Percentiles rank a stretch among this genome's conserved stretches.
These are phyloP conservation scores for Bombus pascuorum DNA, from an alignment of 1,140 invertebrate species.

Conservation along the genomic window DNA sequence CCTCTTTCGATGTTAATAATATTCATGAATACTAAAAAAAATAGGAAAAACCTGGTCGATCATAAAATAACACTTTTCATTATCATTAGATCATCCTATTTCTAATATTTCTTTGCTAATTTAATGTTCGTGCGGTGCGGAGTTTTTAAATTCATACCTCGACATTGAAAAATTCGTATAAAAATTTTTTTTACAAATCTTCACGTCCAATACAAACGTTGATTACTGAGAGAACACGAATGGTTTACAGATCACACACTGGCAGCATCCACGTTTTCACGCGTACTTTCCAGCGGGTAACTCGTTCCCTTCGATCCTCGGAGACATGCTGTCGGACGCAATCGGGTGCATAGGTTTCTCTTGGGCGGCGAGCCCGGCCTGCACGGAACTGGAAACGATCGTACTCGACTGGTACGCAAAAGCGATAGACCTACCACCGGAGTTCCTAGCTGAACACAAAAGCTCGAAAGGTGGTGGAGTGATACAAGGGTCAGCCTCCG, in stretches of 20 bases:
- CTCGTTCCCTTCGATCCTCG: conserved; percentile 96
- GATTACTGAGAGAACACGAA: conserved; percentile 6
- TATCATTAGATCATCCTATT: conserved; percentile 2
- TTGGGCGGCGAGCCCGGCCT: conserved; percentile 95
- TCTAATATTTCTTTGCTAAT: not conserved
- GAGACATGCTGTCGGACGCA: conserved; percentile 95
- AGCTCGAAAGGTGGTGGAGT: conserved; percentile 89
- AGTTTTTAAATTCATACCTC: not conserved
- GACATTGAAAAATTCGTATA: not conserved
- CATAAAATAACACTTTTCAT: not conserved
- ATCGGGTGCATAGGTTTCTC: conserved; percentile 97
- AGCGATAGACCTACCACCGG: conserved; percentile 83
- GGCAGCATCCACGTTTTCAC: conserved; percentile 98
- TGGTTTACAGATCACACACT: conserved; percentile 92
- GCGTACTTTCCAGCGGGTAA: conserved; percentile 98
- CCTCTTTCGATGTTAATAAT: conserved; percentile 64
- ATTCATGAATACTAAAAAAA: conserved; percentile 47
- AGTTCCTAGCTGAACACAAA: conserved; percentile 83
- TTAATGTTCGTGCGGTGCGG: not conserved
- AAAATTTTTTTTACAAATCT: not conserved
- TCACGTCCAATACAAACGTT: not conserved
- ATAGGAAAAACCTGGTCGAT: not conserved
- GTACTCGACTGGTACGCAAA: conserved; percentile 87
- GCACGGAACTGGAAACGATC: conserved; percentile 92
- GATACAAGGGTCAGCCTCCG: conserved; percentile 91